phyloP scores from a whole-genome alignment of 2,797 vertebrate genomes.

The Acanthurus tractus region DNA sequence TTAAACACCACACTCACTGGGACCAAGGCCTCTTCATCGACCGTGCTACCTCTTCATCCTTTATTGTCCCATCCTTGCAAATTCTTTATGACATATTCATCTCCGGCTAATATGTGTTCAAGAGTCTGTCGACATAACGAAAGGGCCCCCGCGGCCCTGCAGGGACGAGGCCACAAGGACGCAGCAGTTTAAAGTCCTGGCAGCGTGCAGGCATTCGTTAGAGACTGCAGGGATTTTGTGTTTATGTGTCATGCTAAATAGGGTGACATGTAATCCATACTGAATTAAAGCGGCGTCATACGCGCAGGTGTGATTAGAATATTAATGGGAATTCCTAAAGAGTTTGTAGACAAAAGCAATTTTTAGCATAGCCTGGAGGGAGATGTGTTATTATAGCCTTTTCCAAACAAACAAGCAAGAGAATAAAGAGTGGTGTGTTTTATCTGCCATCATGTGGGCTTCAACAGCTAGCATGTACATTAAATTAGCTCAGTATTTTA shows the following conservation, averaged over 20 bases:
- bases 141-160: slow-evolving; percentile 39
- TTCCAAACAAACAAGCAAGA: background rate
- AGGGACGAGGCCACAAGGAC: slow-evolving; percentile 35
- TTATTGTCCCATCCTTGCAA: slow-evolving; percentile 28
- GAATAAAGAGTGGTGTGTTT: background rate
- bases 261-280: slow-evolving; percentile 3
- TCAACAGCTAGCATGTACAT: background rate
- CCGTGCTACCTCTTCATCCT: slow-evolving; percentile 23
- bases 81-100: slow-evolving; percentile 55
- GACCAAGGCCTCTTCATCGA: slow-evolving; percentile 22
- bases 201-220: slow-evolving; percentile 3
- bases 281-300: slow-evolving; percentile 18
- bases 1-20: slow-evolving; percentile 35
- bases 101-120: slow-evolving; percentile 46
- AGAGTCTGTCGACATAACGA: slow-evolving; percentile 38
- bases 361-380: background rate
- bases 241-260: background rate
- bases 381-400: background rate
- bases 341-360: slow-evolving; percentile 1
- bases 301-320: background rate
- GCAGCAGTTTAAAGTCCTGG: slow-evolving; percentile 33
- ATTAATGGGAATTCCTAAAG: background rate
- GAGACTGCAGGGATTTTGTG: background rate
- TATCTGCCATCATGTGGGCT: background rate
- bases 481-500: background rate